Base-by-base conservation (phyloP, 2,797 vertebrate genomes). In the Onychomys leucogaster region DNA sequence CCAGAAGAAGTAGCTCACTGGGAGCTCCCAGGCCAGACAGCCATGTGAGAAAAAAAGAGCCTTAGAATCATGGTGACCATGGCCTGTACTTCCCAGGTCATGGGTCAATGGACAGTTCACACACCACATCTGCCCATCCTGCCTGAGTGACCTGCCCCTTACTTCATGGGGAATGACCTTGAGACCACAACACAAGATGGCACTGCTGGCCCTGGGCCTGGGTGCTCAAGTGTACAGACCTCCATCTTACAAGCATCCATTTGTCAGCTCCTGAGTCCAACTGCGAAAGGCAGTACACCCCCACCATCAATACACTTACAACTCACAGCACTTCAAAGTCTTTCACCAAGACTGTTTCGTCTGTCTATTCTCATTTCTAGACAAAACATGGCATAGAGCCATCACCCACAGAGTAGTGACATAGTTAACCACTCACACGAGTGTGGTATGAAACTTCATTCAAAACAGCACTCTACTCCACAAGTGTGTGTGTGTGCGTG, bases 381-480 rank as follows among this genome's bases (percentile, higher is more conserved):
- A 82, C 78, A 90, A 97, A 84, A 82, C 81, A 61, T 13, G 80
- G 81, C 86, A 61, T 16, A 6, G 2, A 57, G 21, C 41, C 3
- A 5, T 78, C 75, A 6, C 1, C 16, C 27, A 55, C 13, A 67
- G 75, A 92, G 80, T 59, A 37, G 43, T 57, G 73, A 61, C n/a
- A 73, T 0, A 0, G 77, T 25, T 1, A 46, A 80, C 32, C 32
- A 77, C 41, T 67, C 37, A 14, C 0, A 0, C 13, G 21, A 49
- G n/a, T 61, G 63, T 34, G 37, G 73, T 9, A 61, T 76, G 71
- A 69, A 89, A 59, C 69, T 49, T 41, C 34, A 69, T n/a, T 71
- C 92, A 69, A 82, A 75, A 34, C 14, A 81, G 34, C 57, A 71
- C 8, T 71, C 29, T 29, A 3, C 41, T 57, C 10, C 0, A 73